phyloP scores from a whole-genome alignment of 1,140 invertebrate genomes.

The Dreissena rostriformis region DNA sequence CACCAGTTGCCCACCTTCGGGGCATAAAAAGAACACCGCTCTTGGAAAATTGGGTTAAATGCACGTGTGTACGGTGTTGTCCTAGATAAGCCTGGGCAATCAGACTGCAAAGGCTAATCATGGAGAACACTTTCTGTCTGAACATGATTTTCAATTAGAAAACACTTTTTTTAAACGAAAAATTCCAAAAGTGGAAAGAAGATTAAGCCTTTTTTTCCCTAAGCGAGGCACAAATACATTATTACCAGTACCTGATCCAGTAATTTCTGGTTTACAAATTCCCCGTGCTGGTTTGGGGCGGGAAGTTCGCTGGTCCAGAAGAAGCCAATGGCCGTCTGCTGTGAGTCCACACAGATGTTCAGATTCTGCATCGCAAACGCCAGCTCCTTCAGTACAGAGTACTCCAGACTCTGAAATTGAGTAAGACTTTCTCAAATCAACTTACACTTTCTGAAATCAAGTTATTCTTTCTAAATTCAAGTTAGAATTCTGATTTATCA shows the following conservation, averaged over 20 bases:
- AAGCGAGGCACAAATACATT: neutral
- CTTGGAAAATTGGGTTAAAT: no score
- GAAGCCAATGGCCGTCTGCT: conserved; percentile 53
- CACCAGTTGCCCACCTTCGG: no score
- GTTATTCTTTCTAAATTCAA: no score
- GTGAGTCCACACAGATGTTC: conserved; percentile 65
- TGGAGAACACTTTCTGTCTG: no score
- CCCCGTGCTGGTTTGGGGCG: conserved; percentile 58
- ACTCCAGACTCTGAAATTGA: conserved; percentile 69
- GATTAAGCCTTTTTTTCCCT: neutral
- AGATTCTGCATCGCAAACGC: conserved; percentile 64
- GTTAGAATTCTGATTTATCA: no score
- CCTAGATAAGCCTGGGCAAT: no score
- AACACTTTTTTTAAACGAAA: neutral
- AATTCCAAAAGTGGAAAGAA: no score
- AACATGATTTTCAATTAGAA: neutral
- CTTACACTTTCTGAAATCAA: no score
- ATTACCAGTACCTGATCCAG: conserved; percentile 55
- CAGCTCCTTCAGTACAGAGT: conserved; percentile 69
- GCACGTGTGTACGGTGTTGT: no score
- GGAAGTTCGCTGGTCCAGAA: conserved; percentile 72
- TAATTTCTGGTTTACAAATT: conserved; percentile 66
- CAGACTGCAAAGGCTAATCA: no score
- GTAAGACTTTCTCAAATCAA: neutral
- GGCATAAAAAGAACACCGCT: no score